Conservation (phyloP, 2,113 vertebrate genomes). For the Peucedramus taeniatus region DNA sequence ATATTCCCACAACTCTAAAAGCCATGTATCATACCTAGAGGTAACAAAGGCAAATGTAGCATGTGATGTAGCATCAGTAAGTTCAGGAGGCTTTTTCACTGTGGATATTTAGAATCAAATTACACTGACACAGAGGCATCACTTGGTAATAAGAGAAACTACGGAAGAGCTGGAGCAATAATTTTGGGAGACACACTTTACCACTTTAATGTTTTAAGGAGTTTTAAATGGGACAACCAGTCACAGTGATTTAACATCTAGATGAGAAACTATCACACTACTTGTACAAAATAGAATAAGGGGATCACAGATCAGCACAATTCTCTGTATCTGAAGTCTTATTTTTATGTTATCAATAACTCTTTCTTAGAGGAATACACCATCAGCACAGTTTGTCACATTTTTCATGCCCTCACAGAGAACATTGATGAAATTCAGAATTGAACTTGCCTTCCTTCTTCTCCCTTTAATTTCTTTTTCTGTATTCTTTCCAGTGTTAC, state of each 20-base stretch:
- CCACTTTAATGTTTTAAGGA: background rate
- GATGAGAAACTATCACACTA: background rate
- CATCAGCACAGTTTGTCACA: background rate
- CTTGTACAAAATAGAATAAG: background rate
- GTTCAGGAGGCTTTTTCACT: background rate
- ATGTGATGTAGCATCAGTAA: background rate
- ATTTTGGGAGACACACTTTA: background rate
- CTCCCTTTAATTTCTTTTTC: background rate
- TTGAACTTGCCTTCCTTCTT: background rate
- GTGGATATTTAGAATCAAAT: background rate
- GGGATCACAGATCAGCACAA: background rate
- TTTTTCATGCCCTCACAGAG: background rate
- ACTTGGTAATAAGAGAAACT: background rate
- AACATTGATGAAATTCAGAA: background rate
- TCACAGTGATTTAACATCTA: background rate
- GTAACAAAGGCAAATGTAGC: background rate
- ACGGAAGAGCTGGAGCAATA: background rate
- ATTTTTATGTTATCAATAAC: background rate
- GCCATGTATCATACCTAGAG: background rate
- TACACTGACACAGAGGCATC: background rate
- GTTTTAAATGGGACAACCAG: background rate
- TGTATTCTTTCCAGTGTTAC: background rate
- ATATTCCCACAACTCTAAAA: background rate
- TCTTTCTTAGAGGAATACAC: background rate
- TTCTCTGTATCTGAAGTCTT: background rate